phyloP scores from a whole-genome alignment of 2,113 vertebrate genomes.

The Xyliphius kryptos region DNA sequence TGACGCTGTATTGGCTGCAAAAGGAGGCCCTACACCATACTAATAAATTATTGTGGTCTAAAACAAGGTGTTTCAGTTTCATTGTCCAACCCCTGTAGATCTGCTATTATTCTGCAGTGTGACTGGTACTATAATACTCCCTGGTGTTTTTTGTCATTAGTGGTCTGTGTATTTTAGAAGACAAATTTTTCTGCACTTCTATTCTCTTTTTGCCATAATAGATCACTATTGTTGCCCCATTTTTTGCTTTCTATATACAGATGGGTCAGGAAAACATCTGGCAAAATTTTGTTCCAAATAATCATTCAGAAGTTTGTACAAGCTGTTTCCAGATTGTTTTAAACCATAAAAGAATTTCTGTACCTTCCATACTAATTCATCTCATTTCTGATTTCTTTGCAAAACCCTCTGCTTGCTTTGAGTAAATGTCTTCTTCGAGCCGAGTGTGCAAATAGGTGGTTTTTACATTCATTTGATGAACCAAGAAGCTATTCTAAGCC shows the following conservation, averaged over 20 bases:
- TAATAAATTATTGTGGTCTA: too few relatives aligned
- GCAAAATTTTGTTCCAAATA: slow-evolving; percentile 3
- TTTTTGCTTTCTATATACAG: too few relatives aligned
- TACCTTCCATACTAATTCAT: neutral
- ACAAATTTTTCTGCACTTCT: neutral
- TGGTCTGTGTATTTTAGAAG: too few relatives aligned
- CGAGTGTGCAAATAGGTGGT: slow-evolving; percentile 8
- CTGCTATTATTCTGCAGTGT: too few relatives aligned
- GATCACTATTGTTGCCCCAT: neutral
- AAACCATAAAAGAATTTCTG: slow-evolving; percentile 4
- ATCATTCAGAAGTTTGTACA: slow-evolving; percentile 6
- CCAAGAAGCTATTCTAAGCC: neutral
- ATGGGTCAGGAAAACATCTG: too few relatives aligned
- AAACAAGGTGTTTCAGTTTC: too few relatives aligned
- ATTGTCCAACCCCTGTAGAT: too few relatives aligned
- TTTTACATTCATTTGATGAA: slow-evolving; percentile 14
- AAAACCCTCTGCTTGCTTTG: slow-evolving; percentile 15
- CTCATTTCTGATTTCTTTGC: neutral
- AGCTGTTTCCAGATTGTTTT: slow-evolving; percentile 16
- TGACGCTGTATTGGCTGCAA: too few relatives aligned
- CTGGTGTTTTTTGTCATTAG: too few relatives aligned
- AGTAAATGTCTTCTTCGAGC: slow-evolving; percentile 16
- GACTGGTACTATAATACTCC: too few relatives aligned
- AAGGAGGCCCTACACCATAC: too few relatives aligned
- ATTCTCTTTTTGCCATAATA: neutral